Conservation (phyloP, 2,113 vertebrate species). For the Hippocampus zosterae region DNA sequence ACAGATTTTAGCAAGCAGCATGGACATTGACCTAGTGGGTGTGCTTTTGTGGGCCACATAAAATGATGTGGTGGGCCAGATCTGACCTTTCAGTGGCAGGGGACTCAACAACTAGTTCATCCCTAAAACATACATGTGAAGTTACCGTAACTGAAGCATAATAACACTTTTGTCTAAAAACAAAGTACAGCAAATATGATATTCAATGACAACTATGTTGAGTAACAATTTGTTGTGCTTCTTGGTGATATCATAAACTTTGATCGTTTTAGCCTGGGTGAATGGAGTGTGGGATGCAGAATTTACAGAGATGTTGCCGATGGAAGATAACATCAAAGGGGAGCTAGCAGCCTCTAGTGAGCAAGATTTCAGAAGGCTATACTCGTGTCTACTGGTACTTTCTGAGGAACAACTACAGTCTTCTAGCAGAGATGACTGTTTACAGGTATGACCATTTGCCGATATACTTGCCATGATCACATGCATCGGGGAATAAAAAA, state of each 20-base stretch:
- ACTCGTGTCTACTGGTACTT: constrained; percentile 63
- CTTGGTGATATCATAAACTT: not conserved
- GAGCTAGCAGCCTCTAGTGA: constrained; percentile 62
- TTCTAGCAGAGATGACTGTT: constrained; percentile 48
- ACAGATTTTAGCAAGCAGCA: no score
- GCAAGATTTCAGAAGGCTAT: constrained; percentile 67
- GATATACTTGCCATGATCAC: not conserved
- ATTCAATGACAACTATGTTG: not conserved
- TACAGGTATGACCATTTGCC: constrained; percentile 32
- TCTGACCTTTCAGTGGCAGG: no score
- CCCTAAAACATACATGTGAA: no score
- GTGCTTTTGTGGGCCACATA: no score
- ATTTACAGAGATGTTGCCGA: constrained; percentile 78
- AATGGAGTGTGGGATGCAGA: constrained; percentile 82
- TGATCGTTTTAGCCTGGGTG: constrained; percentile 79
- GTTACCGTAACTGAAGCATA: no score
- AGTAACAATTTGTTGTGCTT: not conserved
- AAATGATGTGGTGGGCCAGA: no score
- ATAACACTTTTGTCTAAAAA: no score
- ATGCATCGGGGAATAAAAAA: not conserved
- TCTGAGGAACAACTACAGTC: constrained; percentile 36
- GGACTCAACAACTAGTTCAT: no score
- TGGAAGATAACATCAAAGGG: constrained; percentile 69
- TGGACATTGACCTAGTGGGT: no score
- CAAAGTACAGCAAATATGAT: no score